Percentiles rank a stretch among this genome's conserved stretches.
Conservation (phyloP, 2,888 invertebrate species). For the Hoplodrina blanda region DNA sequence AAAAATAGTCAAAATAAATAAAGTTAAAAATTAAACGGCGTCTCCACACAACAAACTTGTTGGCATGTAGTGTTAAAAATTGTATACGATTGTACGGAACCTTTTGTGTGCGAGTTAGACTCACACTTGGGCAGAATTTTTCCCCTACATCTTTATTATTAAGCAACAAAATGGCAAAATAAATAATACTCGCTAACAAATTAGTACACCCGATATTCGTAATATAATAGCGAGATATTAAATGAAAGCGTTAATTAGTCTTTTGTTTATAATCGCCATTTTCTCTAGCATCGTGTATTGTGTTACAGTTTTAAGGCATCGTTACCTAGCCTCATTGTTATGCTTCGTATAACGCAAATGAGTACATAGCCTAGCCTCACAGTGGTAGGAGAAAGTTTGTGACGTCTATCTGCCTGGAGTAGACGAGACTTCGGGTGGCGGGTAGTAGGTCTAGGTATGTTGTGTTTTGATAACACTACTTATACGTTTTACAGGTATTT, state of each 20-base stretch:
- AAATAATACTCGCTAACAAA: slow-evolving; percentile 44
- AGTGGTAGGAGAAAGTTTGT: slow-evolving; percentile 19
- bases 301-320: slow-evolving; percentile 56
- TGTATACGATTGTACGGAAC: no score
- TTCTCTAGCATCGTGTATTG: slow-evolving; percentile 50
- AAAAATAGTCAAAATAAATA: no score
- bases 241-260: slow-evolving; percentile 53
- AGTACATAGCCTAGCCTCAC: slow-evolving; percentile 4
- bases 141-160: not conserved
- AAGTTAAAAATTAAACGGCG: no score
- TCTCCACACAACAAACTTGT: no score
- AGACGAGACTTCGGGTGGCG: not conserved
- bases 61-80: no score
- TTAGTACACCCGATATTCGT: slow-evolving; percentile 53
- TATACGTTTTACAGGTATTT: not conserved
- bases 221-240: slow-evolving; percentile 47
- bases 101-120: no score
- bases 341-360: slow-evolving; percentile 26
- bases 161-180: slow-evolving; percentile 4
- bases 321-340: slow-evolving; percentile 52
- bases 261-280: slow-evolving; percentile 60
- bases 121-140: not conserved
- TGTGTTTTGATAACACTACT: slow-evolving; percentile 7
- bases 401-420: slow-evolving; percentile 17
- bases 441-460: not conserved